A percentile compares a stretch with the other conserved stretches of the same genome.
phyloP scores from a whole-genome alignment of 1,140 invertebrate genomes.

The Drosophila ficusphila region DNA sequence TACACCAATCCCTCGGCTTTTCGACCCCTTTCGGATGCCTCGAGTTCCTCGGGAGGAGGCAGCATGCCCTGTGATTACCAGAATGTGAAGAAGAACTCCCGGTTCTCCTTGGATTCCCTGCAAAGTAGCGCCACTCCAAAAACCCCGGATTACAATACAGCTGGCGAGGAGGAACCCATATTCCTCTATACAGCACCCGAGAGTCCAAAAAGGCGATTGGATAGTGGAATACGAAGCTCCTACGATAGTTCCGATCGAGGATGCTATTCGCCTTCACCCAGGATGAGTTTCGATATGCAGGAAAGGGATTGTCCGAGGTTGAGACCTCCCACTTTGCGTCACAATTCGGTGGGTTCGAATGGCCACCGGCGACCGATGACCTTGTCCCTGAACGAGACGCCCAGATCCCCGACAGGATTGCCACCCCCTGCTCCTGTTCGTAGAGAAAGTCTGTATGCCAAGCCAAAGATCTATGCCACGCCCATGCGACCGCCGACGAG shows the following conservation, averaged over 20 bases:
- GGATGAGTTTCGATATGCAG: slow-evolving; percentile 70
- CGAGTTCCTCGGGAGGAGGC: slow-evolving; percentile 72
- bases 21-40: slow-evolving; percentile 75
- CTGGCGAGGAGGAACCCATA: slow-evolving; percentile 79
- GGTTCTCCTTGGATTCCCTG: slow-evolving; percentile 78
- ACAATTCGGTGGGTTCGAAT: slow-evolving; percentile 60
- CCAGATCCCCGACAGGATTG: slow-evolving; percentile 58
- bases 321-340: slow-evolving; percentile 56
- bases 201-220: slow-evolving; percentile 66
- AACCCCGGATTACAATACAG: slow-evolving; percentile 79
- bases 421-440: slow-evolving; percentile 75
- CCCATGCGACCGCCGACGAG: slow-evolving; percentile 64
- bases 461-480: slow-evolving; percentile 80
- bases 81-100: slow-evolving; percentile 76
- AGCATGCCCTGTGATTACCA: slow-evolving; percentile 80
- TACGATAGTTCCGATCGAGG: slow-evolving; percentile 73
- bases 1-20: slow-evolving; percentile 64
- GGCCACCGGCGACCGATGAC: slow-evolving; percentile 60
- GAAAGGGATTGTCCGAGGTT: slow-evolving; percentile 43
- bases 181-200: slow-evolving; percentile 80
- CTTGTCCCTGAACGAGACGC: slow-evolving; percentile 67
- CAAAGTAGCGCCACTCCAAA: slow-evolving; percentile 80
- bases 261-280: slow-evolving; percentile 67
- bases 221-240: slow-evolving; percentile 71
- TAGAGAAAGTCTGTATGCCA: slow-evolving; percentile 75